phyloP scores from a whole-genome alignment of 2,888 invertebrate species.

The Pasiphila rectangulata region DNA sequence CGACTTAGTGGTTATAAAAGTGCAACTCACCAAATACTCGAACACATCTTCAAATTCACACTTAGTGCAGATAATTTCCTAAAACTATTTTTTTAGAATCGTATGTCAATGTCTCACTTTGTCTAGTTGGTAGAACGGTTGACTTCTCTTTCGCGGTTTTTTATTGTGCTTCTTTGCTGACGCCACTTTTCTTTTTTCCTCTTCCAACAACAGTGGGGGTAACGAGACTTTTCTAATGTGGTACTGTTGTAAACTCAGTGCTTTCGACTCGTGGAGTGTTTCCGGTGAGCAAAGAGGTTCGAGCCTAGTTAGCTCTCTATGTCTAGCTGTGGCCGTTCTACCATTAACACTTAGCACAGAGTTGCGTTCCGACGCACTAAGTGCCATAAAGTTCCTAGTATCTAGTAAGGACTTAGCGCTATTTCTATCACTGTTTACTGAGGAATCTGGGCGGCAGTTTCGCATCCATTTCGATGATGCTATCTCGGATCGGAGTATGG shows the following conservation, averaged over 20 bases:
- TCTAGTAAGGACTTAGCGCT: slow-evolving; percentile 75
- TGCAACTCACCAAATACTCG: slow-evolving; percentile 25
- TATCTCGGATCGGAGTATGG: slow-evolving; percentile 68
- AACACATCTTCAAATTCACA: slow-evolving; percentile 14
- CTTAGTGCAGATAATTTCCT: slow-evolving; percentile 15
- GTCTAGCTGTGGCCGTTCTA: slow-evolving; percentile 65
- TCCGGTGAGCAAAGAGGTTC: slow-evolving; percentile 66
- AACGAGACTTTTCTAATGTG: slow-evolving; percentile 69
- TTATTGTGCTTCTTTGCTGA: slow-evolving; percentile 59
- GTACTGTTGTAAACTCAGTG: slow-evolving; percentile 47
- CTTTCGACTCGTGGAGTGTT: slow-evolving; percentile 49
- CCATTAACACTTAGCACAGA: slow-evolving; percentile 49
- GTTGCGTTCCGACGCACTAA: slow-evolving; percentile 60
- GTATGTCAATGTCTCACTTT: slow-evolving; percentile 39
- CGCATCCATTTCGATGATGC: slow-evolving; percentile 76
- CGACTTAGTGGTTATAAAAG: slow-evolving; percentile 6
- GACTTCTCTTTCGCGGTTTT: slow-evolving; percentile 43
- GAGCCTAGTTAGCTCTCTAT: slow-evolving; percentile 59
- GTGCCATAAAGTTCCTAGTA: slow-evolving; percentile 54
- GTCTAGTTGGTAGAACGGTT: slow-evolving; percentile 44
- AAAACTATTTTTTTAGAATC: neutral
- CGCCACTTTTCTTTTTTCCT: slow-evolving; percentile 60
- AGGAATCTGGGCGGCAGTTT: slow-evolving; percentile 65
- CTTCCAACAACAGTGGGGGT: slow-evolving; percentile 68
- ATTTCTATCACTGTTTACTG: slow-evolving; percentile 66